These are phyloP conservation scores for Pantherophis vulpinus DNA, from an alignment of 2,797 vertebrate species.

Conservation along the genomic window DNA sequence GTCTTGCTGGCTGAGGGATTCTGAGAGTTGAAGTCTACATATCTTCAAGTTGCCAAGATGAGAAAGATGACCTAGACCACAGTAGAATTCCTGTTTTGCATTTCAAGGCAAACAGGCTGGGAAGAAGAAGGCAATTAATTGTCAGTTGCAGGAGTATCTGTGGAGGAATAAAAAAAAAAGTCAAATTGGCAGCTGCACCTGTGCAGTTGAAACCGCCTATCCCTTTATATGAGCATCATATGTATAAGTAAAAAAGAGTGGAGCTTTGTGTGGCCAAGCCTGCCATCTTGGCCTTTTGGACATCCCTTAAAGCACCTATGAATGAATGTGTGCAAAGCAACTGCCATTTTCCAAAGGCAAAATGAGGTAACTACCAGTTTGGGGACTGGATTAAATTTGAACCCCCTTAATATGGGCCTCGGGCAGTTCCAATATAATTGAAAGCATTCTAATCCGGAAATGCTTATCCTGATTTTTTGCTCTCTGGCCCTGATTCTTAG, in stretches of 20 bases:
- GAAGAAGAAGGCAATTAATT: neutral
- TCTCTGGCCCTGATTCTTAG: neutral
- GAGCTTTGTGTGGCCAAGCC: neutral
- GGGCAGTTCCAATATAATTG: neutral
- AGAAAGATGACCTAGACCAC: neutral
- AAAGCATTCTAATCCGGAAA: slow-evolving; percentile 32
- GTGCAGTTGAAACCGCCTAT: neutral
- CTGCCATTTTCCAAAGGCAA: neutral
- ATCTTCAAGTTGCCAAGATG: too few species aligned
- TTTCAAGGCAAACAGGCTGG: neutral
- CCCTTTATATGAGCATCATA: neutral
- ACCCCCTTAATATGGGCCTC: neutral
- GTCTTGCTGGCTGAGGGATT: too few species aligned
- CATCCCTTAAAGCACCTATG: neutral
- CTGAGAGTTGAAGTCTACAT: too few species aligned
- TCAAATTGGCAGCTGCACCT: neutral
- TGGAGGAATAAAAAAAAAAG: neutral
- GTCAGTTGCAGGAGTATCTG: neutral
- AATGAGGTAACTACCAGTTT: neutral
- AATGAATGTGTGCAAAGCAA: neutral
- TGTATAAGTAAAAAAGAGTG: neutral
- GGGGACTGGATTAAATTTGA: neutral
- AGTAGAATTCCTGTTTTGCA: neutral
- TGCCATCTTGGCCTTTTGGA: neutral
- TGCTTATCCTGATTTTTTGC: slow-evolving; percentile 12